These are phyloP conservation scores for Tetrax tetrax DNA, from an alignment of 2,113 vertebrate genomes.

Conservation along the genomic window DNA sequence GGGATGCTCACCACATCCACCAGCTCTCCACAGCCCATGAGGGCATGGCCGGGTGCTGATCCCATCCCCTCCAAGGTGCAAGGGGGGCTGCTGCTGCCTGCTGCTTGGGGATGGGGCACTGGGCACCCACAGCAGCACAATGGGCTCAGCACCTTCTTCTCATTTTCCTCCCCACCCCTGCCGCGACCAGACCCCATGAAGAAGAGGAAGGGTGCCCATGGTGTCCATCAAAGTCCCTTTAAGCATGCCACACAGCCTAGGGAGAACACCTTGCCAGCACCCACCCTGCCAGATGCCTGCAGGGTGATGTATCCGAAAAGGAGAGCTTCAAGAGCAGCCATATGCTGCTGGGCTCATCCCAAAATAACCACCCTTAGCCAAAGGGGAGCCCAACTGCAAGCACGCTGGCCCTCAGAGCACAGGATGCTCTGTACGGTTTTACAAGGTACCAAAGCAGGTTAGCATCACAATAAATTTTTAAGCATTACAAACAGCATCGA, in stretches of 20 bases:
- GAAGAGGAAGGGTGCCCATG: neutral
- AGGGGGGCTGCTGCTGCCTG: neutral
- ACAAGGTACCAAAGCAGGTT: neutral
- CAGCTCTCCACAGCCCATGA: neutral
- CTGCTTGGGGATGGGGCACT: neutral
- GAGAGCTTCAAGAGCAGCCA: neutral
- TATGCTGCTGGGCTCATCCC: neutral
- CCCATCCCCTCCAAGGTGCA: neutral
- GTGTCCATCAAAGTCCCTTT: neutral
- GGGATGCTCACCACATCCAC: neutral
- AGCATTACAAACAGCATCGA: slow-evolving; percentile 47
- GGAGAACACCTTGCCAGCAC: neutral
- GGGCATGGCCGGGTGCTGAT: neutral
- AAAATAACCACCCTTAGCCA: neutral
- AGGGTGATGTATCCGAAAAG: neutral
- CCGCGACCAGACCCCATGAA: neutral
- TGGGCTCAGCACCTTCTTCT: neutral
- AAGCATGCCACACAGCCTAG: neutral
- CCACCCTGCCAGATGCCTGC: neutral
- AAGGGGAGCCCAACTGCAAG: neutral
- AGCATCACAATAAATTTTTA: slow-evolving; percentile 25
- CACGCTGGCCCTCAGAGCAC: neutral
- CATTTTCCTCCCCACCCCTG: neutral
- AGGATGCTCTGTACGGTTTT: neutral
- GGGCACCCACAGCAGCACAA: neutral